Evolutionary conservation across 2,797 vertebrate species (phyloP), one percentile per base, ranked within the genome.

Genomic region (Cirrhinus molitorella): DNA sequence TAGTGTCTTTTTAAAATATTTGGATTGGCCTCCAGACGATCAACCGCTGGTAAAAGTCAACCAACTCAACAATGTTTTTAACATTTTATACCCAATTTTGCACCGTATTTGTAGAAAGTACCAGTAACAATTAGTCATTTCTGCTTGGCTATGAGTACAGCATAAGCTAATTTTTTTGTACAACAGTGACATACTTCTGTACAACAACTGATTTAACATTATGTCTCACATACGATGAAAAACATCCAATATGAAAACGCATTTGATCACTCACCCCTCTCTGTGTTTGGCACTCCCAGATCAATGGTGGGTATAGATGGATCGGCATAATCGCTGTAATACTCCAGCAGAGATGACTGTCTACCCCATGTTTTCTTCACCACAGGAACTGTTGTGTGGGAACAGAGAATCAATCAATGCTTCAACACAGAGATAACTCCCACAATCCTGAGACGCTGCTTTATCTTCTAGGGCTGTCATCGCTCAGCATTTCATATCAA

Each of bases 301-400:
- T 98, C 90, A 86, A 97, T 83, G 37, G 98, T 97, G 25, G 98
- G 98, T 90, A 99, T 97, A 51, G 96, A 92, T 37, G 87, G 87
- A 85, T 99, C 98, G n/a, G 93, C 91, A 0, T 94, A 90, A 92
- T 99, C 97, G 76, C 98, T 99, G 93, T 99, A 99, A 91, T 97
- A 99, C 88, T 98, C 97, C 61, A 99, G 92, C 85, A 93, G 91
- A 19, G 92, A 89, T 25, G 97, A 95, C 82, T 98, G 95, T 81
- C 92, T 92, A 81, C 96, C 97, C 98, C 98, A 99, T 0, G 98
- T 99, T 93, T 95, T 96, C 94, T 99, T 99, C 88, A 99, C 97
- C 77, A 99, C 96, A 59, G 97, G 96, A 89, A 99, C 98, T 99
- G 89, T 67, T 47, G 75, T 7, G 5, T 59, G 25, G 8, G 57